These are phyloP conservation scores for Acropora tenuis DNA, from an alignment of 64 coral and sea anemone genomes.

Conservation along the genomic window DNA sequence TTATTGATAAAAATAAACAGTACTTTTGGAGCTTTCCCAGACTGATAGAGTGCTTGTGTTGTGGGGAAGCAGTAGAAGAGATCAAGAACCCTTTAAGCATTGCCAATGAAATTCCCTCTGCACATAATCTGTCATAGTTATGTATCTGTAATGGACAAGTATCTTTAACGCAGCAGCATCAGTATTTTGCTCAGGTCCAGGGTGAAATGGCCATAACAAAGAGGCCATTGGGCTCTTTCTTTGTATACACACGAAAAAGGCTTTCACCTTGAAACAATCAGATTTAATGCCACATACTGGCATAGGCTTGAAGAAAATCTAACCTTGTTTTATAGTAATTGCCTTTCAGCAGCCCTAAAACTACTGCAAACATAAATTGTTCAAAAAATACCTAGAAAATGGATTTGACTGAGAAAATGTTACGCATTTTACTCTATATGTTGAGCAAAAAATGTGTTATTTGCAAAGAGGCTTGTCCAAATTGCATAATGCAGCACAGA, in stretches of 20 bases:
- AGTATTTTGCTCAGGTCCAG: conserved; percentile 69
- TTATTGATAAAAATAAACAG: conserved; percentile 66
- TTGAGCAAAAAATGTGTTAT: background rate
- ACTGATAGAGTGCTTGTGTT: conserved; percentile 68
- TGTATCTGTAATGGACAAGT: conserved; percentile 43
- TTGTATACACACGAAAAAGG: conserved; percentile 77
- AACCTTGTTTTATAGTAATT: conserved; percentile 65
- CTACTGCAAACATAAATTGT: conserved; percentile 34
- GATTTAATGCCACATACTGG: conserved; percentile 64
- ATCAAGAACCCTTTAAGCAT: conserved; percentile 56
- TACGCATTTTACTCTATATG: background rate
- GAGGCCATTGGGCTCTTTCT: conserved; percentile 68
- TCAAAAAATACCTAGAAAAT: conserved; percentile 32
- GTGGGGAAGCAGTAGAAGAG: conserved; percentile 49
- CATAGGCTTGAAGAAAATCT: conserved; percentile 55
- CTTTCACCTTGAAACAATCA: conserved; percentile 58
- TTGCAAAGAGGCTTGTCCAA: conserved; percentile 51
- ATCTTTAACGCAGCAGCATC: conserved; percentile 50
- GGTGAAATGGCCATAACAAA: conserved; percentile 61
- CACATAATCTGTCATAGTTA: conserved; percentile 68
- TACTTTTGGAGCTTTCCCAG: conserved; percentile 65
- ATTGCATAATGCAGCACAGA: conserved; percentile 34
- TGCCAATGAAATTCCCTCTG: conserved; percentile 53
- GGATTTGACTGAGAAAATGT: conserved; percentile 28
- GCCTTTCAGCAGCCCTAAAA: conserved; percentile 42